These are phyloP conservation scores for Perca flavescens DNA, from an alignment of 2,113 vertebrate species.

Conservation along the genomic window DNA sequence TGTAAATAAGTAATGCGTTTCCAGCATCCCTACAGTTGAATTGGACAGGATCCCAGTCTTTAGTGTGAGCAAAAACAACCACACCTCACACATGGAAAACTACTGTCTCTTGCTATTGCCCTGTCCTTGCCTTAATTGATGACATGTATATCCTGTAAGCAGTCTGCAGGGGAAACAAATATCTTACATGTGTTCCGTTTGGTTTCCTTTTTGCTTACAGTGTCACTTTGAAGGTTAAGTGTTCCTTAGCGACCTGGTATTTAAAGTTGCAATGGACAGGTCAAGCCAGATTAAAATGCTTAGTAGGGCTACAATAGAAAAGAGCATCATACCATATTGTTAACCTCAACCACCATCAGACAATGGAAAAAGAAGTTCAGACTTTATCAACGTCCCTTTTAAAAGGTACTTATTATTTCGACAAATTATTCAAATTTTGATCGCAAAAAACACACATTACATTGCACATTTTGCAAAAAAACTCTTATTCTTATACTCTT, in stretches of 20 bases:
- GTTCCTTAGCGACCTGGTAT: constrained; percentile 8
- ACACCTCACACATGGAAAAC: constrained; percentile 36
- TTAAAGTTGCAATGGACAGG: constrained; percentile 5
- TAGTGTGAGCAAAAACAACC: constrained; percentile 31
- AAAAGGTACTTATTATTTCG: too few relatives aligned
- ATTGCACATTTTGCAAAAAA: too few relatives aligned
- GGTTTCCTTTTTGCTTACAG: constrained; percentile 25
- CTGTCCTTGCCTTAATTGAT: constrained; percentile 11
- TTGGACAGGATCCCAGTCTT: constrained; percentile 49
- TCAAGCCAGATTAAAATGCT: constrained; percentile 12
- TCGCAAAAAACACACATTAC: too few relatives aligned
- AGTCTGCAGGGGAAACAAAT: constrained; percentile 12
- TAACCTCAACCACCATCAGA: too few relatives aligned
- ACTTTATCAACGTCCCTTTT: too few relatives aligned
- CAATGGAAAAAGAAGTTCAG: too few relatives aligned
- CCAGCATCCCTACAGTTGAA: constrained; percentile 26
- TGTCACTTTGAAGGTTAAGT: constrained; percentile 21
- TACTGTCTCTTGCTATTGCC: not conserved
- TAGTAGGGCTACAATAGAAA: not conserved
- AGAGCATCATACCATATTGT: not conserved
- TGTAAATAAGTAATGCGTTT: constrained; percentile 59
- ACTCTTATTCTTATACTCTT: too few relatives aligned
- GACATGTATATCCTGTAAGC: constrained; percentile 33
- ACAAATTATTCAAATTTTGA: too few relatives aligned
- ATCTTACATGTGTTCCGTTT: not conserved